Base-by-base conservation (phyloP, 2,797 vertebrate genomes). In the Vireo griseus region DNA sequence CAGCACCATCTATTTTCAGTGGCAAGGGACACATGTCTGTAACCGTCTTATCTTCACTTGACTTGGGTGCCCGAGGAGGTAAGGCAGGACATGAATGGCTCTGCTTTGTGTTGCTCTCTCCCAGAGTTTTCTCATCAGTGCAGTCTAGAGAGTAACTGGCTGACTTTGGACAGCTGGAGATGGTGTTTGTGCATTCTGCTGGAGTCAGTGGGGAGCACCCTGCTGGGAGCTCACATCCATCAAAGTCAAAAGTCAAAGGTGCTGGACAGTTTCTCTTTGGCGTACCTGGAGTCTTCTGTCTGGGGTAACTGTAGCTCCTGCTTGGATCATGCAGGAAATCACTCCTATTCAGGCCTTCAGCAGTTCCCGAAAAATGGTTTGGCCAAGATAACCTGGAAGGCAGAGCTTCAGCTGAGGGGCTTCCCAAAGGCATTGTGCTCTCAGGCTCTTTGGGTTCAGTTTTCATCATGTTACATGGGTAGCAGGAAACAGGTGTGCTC, bases 261-360 rank as follows among this genome's bases (percentile, higher is more conserved):
- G 98, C 98, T 42, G 99, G 98, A 47, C 98, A 98, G 91, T 98
- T 99, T 96, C 98, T 98, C 97, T 99, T 99, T 67, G 98, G 98
- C 47, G 98, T 98, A 96, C 98, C 98, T 12, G 98, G 98, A 19
- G 98, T 98, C 96, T 99, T 99, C 95, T 99, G 99, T 40, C 99
- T 98, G 62, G 99, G 99, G 90, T 99, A 99, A 86, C 99, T 99
- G 95, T 99, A 99, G 96, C 99, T 99, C 76, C 98, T 98, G 96
- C 98, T 98, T 44, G 98, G 97, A 66, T 98, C 96, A 1, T 98
- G 98, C 14, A 98, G 97, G 72, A 99, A 99, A 67, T 99, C 98
- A 3, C 97, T 98, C 86, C 95, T 95, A 82, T 98, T 97, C 82
- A 96, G 97, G 26, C 97, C 98, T 66, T 99, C 98, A 1, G 95